Base-by-base conservation (phyloP, 2,113 vertebrate species). In the Etheostoma cragini region DNA sequence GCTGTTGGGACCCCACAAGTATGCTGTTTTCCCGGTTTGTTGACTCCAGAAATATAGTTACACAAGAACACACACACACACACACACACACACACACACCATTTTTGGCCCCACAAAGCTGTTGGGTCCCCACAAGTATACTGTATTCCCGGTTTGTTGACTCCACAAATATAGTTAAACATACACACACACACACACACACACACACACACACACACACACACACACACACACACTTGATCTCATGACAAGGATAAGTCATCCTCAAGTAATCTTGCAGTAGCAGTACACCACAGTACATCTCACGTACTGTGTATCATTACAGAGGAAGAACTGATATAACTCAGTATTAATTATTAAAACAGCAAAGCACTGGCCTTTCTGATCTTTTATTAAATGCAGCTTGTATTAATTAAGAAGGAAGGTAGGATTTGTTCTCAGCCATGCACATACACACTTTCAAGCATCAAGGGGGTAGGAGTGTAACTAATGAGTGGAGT, bases 331-430 rank as follows among this genome's bases (percentile, higher is more conserved):
- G 26, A 70, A 61, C 53, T 11, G 8, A 33, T 52, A 53, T 63
- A 76, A 66, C 26, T 72, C 17, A 6, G 5, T 30, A 78, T 84
- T 47, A 82, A 83, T 83, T 56, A 88, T 77, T 83, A 42, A 90
- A 84, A 76, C 42, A 56, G 60, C 21, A 21, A 42, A 38, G 35
- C 62, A 5, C 67, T 83, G 60, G 60, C 61, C 72, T 78, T 49
- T 77, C 33, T 69, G 69, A 72, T 78, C n/a, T 77, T 81, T 70
- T 61, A 64, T 86, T 77, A 79, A 78, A 80, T 67, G 70, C 62
- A 71, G 54, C 84, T 71, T 80, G 75, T 87, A 76, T 56, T 83
- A 88, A 87, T 87, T 85, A 77, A 80, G 67, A 68, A 52, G 73
- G 7, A 58, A 58, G 26, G 19, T 54, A 26, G 58, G 52, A 71